Evolutionary conservation across 2,797 vertebrate genomes (phyloP).

Genomic region (Sebastes kiyomatsui): DNA sequence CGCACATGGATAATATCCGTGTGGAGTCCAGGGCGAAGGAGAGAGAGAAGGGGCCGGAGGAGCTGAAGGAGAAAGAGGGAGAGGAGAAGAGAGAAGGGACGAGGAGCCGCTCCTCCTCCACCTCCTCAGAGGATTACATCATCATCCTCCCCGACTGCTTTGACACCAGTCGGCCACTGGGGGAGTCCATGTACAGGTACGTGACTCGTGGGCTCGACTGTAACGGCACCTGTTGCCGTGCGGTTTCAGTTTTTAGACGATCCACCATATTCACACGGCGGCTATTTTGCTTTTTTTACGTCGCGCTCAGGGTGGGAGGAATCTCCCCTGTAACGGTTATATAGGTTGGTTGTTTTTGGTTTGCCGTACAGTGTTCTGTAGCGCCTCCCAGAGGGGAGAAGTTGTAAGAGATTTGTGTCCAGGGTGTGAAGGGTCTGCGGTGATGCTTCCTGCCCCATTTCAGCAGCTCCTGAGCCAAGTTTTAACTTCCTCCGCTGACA

Average conservation of each 20-base stretch:
- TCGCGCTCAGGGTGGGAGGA: accelerated
- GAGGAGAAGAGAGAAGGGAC: slow-evolving; percentile 77
- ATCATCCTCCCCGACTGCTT: slow-evolving; percentile 97
- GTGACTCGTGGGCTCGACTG: accelerated
- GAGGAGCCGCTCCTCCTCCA: slow-evolving; percentile 89
- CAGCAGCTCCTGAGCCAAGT: too few species aligned
- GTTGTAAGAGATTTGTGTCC: too few species aligned
- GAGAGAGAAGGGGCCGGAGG: slow-evolving; percentile 20
- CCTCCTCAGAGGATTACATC: slow-evolving; percentile 94
- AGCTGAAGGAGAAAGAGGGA: slow-evolving; percentile 34
- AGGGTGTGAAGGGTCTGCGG: too few species aligned
- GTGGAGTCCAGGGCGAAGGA: slow-evolving; percentile 43
- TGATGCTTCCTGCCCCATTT: too few species aligned
- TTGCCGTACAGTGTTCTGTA: too few species aligned
- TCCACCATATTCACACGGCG: too few species aligned
- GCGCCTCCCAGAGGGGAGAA: too few species aligned
- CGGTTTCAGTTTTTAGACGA: not conserved
- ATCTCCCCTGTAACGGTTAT: too few species aligned
- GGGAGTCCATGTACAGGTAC: slow-evolving; percentile 90
- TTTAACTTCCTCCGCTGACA: too few species aligned
- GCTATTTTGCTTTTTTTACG: too few species aligned
- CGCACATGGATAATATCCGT: slow-evolving; percentile 54
- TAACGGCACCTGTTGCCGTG: accelerated
- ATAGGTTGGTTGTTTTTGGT: too few species aligned
- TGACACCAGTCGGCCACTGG: slow-evolving; percentile 92